phyloP scores from a whole-genome alignment of 2,888 invertebrate genomes.

The Beris morrisii region DNA sequence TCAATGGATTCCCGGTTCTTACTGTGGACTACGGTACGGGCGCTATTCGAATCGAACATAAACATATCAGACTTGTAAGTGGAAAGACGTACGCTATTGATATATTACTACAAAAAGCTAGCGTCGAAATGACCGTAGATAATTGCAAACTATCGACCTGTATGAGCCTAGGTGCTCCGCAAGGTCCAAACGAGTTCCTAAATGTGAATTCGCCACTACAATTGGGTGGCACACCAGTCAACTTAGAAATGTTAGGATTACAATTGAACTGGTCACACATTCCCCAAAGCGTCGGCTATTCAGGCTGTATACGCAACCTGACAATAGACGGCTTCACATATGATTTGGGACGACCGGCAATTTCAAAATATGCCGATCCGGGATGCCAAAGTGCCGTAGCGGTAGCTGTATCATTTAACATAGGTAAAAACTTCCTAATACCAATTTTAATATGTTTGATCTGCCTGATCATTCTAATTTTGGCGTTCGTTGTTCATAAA shows the following conservation, averaged over 20 bases:
- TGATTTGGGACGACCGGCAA: conserved; percentile 82
- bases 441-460: conserved; percentile 88
- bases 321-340: conserved; percentile 86
- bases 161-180: conserved; percentile 70
- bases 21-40: conserved; percentile 88
- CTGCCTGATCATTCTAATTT: conserved; percentile 73
- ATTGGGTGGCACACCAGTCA: conserved; percentile 73
- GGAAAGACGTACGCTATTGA: conserved; percentile 87
- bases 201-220: conserved; percentile 88
- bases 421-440: conserved; percentile 84
- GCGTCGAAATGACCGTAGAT: conserved; percentile 78
- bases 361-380: conserved; percentile 69
- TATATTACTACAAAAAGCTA: conserved; percentile 66
- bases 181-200: conserved; percentile 71
- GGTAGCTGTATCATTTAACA: conserved; percentile 78
- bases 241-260: conserved; percentile 64
- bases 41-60: conserved; percentile 69
- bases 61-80: conserved; percentile 74
- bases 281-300: conserved; percentile 73
- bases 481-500: conserved; percentile 89
- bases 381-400: conserved; percentile 75
- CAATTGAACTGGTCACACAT: conserved; percentile 70
- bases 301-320: conserved; percentile 90
- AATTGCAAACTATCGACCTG: conserved; percentile 71
- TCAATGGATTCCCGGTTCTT: conserved; percentile 79